A percentile compares a stretch with the other conserved stretches of the same genome.
Conservation (phyloP, 1,140 invertebrate genomes). For the Neotoxoptera formosana region DNA sequence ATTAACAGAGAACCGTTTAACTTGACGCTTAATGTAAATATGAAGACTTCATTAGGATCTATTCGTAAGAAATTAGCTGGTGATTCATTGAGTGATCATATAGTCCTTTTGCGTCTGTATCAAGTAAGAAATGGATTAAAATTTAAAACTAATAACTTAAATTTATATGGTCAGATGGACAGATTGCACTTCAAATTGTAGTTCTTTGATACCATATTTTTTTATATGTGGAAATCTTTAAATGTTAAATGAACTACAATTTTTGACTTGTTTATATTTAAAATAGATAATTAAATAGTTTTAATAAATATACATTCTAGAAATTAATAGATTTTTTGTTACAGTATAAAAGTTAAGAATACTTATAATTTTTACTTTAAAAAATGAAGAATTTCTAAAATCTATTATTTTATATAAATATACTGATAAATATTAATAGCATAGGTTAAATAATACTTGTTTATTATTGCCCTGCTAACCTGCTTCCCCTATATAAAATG, state of each 20-base stretch:
- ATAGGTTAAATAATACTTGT: too few species aligned
- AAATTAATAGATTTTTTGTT: neutral
- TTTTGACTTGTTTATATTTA: neutral
- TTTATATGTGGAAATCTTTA: neutral
- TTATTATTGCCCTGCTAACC: too few species aligned
- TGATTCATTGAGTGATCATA: conserved; percentile 88
- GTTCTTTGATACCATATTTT: neutral
- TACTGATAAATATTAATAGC: too few species aligned
- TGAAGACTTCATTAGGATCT: conserved; percentile 70
- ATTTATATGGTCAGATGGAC: neutral
- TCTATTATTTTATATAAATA: too few species aligned
- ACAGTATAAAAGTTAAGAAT: too few species aligned
- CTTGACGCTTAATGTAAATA: conserved; percentile 73
- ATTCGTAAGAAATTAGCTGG: conserved; percentile 77
- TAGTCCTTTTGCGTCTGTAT: conserved; percentile 85
- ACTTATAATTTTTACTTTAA: neutral
- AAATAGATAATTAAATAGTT: neutral
- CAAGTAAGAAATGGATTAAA: conserved; percentile 68
- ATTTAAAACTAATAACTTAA: neutral
- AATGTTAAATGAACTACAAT: neutral
- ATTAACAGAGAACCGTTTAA: conserved; percentile 78
- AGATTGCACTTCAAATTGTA: neutral
- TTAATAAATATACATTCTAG: too few species aligned
- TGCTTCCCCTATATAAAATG: too few species aligned
- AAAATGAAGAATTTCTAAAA: neutral